Conservation (phyloP, 2,797 vertebrate species). For the Paguma larvata region DNA sequence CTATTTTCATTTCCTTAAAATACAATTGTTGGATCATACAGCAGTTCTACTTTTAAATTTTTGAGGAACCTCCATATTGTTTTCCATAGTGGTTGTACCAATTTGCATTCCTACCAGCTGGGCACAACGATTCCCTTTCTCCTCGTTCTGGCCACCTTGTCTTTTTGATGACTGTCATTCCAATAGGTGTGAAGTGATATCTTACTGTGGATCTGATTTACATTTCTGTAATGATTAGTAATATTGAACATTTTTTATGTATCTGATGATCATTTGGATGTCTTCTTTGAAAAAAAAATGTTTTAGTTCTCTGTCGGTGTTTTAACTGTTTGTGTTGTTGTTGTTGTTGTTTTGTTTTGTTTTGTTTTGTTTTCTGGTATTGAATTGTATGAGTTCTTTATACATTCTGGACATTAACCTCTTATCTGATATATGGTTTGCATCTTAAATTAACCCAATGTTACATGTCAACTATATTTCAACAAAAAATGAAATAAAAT, state of each 20-base stretch:
- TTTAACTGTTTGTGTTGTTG: not conserved
- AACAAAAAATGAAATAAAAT: not conserved
- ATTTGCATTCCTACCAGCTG: too few relatives aligned
- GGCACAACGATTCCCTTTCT: not conserved
- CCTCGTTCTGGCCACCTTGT: not conserved
- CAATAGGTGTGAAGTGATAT: too few relatives aligned
- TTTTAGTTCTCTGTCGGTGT: not conserved
- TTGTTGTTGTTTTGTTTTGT: not conserved
- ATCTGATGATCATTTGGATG: not conserved
- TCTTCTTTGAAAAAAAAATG: not conserved
- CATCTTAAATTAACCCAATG: not conserved
- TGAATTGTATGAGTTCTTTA: not conserved
- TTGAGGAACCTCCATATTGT: not conserved
- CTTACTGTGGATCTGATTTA: not conserved
- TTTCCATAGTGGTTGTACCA: not conserved
- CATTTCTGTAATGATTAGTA: not conserved
- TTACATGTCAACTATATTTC: not conserved
- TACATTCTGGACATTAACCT: not conserved
- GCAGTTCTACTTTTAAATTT: not conserved
- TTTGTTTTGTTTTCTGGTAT: not conserved
- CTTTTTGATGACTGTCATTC: not conserved
- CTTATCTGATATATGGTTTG: not conserved
- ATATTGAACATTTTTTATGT: not conserved
- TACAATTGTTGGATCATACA: not conserved
- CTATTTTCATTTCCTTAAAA: not conserved